Evolutionary conservation across 2,797 vertebrate species (phyloP).

Genomic region (Brotula barbata): DNA sequence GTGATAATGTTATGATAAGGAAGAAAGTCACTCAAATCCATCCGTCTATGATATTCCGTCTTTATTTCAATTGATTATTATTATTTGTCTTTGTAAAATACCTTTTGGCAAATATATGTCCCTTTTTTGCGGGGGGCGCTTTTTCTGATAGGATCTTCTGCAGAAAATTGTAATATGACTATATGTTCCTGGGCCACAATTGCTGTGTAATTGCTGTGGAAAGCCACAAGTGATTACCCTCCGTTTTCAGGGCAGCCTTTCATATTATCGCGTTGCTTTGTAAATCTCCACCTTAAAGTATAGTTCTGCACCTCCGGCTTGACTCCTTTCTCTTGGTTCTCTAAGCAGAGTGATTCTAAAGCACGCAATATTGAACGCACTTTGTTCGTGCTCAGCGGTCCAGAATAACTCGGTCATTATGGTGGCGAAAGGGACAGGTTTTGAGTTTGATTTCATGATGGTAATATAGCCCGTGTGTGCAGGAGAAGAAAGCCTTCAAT

Average conservation of each 20-base stretch:
- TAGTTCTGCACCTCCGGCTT: constrained; percentile 62
- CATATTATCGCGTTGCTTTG: constrained; percentile 85
- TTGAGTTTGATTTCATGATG: constrained; percentile 95
- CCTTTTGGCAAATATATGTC: not conserved
- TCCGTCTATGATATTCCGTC: constrained; percentile 6
- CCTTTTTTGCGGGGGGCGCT: too few relatives aligned
- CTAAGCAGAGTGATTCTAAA: constrained; percentile 86
- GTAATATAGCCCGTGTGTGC: constrained; percentile 92
- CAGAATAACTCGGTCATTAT: constrained; percentile 99
- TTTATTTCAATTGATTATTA: not conserved
- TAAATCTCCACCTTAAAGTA: constrained; percentile 86
- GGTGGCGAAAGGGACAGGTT: constrained; percentile 93
- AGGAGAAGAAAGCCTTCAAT: constrained; percentile 92
- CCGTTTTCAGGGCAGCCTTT: constrained; percentile 78
- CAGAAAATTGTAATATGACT: constrained; percentile 14
- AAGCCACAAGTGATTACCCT: constrained; percentile 84
- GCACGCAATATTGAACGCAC: constrained; percentile 92
- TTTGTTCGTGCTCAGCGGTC: constrained; percentile 97
- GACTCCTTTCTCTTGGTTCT: constrained; percentile 71
- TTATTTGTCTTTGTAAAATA: not conserved
- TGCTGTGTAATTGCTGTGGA: constrained; percentile 83
- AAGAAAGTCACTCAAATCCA: not conserved
- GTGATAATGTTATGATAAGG: constrained; percentile 10
- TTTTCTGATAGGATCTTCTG: constrained; percentile 2
- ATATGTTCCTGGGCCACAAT: constrained; percentile 69